Percentiles rank a stretch among this genome's conserved stretches.
Evolutionary conservation across 2,113 vertebrate genomes (phyloP).

Genomic region (Galeopterus variegatus): DNA sequence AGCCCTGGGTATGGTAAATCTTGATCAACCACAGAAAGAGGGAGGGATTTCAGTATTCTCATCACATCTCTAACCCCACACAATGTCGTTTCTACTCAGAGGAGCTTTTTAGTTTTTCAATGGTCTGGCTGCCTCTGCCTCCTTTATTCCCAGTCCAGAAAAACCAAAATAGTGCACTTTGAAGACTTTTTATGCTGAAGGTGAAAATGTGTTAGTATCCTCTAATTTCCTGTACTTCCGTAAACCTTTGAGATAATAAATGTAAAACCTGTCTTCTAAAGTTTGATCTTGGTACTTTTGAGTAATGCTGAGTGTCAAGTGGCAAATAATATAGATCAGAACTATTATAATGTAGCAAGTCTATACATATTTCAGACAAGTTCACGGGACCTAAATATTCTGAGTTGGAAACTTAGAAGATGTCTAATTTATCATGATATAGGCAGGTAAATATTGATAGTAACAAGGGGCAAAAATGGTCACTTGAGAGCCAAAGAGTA

Average conservation of each 20-base stretch:
- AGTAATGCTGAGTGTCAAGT: neutral
- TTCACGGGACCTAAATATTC: neutral
- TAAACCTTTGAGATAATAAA: neutral
- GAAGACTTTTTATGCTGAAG: neutral
- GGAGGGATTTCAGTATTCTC: neutral
- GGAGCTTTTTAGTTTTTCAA: neutral
- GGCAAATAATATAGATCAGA: neutral
- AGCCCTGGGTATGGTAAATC: rapidly evolving
- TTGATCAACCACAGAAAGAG: neutral
- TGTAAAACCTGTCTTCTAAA: neutral
- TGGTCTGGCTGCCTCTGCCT: neutral
- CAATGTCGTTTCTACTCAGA: neutral
- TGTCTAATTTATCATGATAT: neutral
- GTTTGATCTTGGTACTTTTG: neutral
- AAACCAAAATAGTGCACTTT: neutral
- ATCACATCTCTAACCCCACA: rapidly evolving
- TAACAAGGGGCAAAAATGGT: neutral
- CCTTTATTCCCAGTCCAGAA: neutral
- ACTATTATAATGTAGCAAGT: neutral
- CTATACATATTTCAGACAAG: neutral
- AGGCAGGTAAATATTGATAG: neutral
- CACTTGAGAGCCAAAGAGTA: neutral
- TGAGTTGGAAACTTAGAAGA: neutral
- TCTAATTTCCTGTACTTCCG: neutral
- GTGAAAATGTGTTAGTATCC: neutral